Percentiles rank a stretch among this genome's conserved stretches.
phyloP scores from a whole-genome alignment of 2,113 vertebrate species.

The Dissostichus mawsoni region DNA sequence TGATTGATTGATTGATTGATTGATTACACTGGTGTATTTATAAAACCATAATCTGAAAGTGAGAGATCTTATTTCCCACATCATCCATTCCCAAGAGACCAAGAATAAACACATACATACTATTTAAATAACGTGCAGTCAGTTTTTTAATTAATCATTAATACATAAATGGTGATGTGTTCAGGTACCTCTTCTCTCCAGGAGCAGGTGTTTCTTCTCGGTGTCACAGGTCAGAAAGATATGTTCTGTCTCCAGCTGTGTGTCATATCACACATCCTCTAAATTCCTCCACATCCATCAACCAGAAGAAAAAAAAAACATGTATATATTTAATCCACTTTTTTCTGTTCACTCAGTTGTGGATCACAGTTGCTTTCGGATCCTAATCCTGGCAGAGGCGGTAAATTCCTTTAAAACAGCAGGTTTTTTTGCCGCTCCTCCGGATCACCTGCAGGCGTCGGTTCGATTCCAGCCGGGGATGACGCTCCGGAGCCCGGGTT shows the following conservation, averaged over 20 bases:
- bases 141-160: background rate
- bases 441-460: constrained; percentile 9
- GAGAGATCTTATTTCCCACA: background rate
- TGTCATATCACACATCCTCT: constrained; percentile 8
- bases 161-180: constrained; percentile 7
- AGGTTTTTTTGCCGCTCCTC: background rate
- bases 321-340: constrained; percentile 10
- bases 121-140: background rate
- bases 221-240: constrained; percentile 54
- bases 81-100: background rate
- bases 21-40: background rate
- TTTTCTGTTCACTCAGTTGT: background rate
- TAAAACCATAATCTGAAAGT: background rate
- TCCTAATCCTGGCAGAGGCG: background rate
- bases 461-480: background rate
- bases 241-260: constrained; percentile 49
- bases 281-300: constrained; percentile 29
- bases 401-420: constrained; percentile 5
- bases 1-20: background rate
- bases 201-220: constrained; percentile 44
- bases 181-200: constrained; percentile 41
- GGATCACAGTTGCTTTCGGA: background rate
- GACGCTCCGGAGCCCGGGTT: background rate
- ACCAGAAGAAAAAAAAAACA: background rate
- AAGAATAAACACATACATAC: background rate